phyloP scores from a whole-genome alignment of 1,140 invertebrate species.

The Lordiphosa clarofinis region DNA sequence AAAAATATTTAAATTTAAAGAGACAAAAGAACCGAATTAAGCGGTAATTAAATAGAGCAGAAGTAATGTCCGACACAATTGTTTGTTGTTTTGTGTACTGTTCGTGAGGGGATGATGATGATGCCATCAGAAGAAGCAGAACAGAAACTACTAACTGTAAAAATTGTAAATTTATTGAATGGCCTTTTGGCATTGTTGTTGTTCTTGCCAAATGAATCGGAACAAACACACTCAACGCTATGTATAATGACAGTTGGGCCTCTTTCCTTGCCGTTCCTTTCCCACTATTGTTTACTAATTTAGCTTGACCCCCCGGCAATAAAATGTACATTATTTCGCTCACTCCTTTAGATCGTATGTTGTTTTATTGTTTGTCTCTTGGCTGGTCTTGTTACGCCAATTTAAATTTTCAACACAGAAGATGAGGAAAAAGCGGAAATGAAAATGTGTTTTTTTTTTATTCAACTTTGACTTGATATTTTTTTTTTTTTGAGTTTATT shows the following conservation, averaged over 20 bases:
- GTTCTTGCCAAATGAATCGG: slow-evolving; percentile 68
- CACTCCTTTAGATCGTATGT: slow-evolving; percentile 19
- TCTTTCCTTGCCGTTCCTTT: slow-evolving; percentile 2
- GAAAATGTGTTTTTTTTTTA: slow-evolving; percentile 28
- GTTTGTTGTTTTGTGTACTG: slow-evolving; percentile 1
- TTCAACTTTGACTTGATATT: slow-evolving; percentile 33
- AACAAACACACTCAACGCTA: slow-evolving; percentile 38
- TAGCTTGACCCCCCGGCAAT: slow-evolving; percentile 45
- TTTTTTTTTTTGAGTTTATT: slow-evolving; percentile 48
- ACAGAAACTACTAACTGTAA: slow-evolving; percentile 26
- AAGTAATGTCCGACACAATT: slow-evolving; percentile 7
- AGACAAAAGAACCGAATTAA: too few relatives aligned
- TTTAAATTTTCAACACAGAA: slow-evolving; percentile 45
- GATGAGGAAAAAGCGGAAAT: slow-evolving; percentile 51
- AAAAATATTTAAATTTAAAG: too few relatives aligned
- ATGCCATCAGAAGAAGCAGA: slow-evolving; percentile 26
- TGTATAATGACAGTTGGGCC: slow-evolving; percentile 10
- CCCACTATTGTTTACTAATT: slow-evolving; percentile 58
- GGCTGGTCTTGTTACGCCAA: slow-evolving; percentile 54
- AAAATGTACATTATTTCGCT: slow-evolving; percentile 31
- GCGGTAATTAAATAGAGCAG: slow-evolving; percentile 25
- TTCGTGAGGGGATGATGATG: slow-evolving; percentile 5
- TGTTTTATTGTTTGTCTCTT: slow-evolving; percentile 29
- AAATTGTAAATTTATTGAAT: slow-evolving; percentile 58
- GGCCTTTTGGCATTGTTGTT: slow-evolving; percentile 41